Percentiles rank a stretch among this genome's conserved stretches.
Evolutionary conservation across 2,888 invertebrate genomes (phyloP).

Genomic region (Anticlea derivata): DNA sequence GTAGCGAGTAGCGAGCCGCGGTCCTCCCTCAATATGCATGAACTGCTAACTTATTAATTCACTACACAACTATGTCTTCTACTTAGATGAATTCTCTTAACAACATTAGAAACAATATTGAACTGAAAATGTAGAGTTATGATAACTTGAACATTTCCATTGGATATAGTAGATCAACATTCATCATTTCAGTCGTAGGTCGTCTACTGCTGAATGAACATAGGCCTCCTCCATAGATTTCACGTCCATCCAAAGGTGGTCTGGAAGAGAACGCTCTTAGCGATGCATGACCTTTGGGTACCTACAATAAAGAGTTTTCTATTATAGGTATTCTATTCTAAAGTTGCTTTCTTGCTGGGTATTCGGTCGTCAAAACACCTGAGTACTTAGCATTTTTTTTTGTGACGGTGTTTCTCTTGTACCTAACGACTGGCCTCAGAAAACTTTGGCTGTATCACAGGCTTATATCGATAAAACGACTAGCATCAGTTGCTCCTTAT

Average conservation of each 20-base stretch:
- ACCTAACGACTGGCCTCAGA: background rate
- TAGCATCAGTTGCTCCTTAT: background rate
- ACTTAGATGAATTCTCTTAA: constrained; percentile 10
- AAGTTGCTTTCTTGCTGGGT: too few relatives aligned
- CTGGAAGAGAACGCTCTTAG: too few relatives aligned
- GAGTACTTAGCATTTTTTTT: too few relatives aligned
- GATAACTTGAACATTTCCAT: background rate
- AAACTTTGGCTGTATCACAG: background rate
- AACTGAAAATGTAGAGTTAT: background rate
- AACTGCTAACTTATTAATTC: constrained; percentile 68
- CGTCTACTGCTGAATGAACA: too few relatives aligned
- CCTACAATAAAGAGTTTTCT: too few relatives aligned
- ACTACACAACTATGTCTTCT: constrained; percentile 41
- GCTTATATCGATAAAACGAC: background rate
- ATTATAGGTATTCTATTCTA: too few relatives aligned
- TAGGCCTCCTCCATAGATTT: too few relatives aligned
- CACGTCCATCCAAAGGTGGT: too few relatives aligned
- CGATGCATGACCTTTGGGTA: too few relatives aligned
- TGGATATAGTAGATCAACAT: background rate
- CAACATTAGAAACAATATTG: constrained; percentile 4
- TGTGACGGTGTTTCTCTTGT: too few relatives aligned
- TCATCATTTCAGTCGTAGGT: too few relatives aligned
- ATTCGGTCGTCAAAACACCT: too few relatives aligned
- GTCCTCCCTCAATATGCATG: constrained; percentile 68
- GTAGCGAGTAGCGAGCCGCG: constrained; percentile 53